Conservation (phyloP, 2,888 invertebrate genomes). For the Zootermopsis nevadensis region DNA sequence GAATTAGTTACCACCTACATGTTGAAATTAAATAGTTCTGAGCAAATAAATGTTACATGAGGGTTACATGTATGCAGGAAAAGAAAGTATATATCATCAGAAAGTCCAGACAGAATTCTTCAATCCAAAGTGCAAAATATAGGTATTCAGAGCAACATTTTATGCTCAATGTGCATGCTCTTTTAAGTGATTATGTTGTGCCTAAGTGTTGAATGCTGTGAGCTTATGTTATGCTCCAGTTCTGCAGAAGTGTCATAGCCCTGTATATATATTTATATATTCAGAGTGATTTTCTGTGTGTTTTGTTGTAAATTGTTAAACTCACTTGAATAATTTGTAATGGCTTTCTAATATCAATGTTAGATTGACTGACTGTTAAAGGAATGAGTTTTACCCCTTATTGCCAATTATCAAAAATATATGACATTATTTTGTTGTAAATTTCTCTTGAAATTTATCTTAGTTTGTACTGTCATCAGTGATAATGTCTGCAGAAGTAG, state of each 20-base stretch:
- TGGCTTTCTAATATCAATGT: not conserved
- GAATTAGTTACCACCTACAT: too few species aligned
- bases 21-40: too few species aligned
- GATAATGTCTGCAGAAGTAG: not conserved
- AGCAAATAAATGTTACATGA: too few species aligned
- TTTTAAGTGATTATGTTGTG: not conserved
- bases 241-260: not conserved
- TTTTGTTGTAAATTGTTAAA: not conserved
- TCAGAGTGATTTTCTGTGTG: not conserved
- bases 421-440: not conserved
- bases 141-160: not conserved
- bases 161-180: not conserved
- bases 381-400: not conserved
- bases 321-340: not conserved
- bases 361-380: not conserved
- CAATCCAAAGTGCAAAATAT: too few species aligned
- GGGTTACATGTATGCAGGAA: too few species aligned
- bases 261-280: not conserved
- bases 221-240: not conserved
- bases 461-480: not conserved
- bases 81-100: too few species aligned
- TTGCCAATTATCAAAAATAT: conserved; percentile 30
- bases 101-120: too few species aligned
- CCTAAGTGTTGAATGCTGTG: not conserved
- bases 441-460: not conserved